These are phyloP conservation scores for Physeter macrocephalus DNA, from an alignment of 2,113 vertebrate genomes.

Conservation along the genomic window DNA sequence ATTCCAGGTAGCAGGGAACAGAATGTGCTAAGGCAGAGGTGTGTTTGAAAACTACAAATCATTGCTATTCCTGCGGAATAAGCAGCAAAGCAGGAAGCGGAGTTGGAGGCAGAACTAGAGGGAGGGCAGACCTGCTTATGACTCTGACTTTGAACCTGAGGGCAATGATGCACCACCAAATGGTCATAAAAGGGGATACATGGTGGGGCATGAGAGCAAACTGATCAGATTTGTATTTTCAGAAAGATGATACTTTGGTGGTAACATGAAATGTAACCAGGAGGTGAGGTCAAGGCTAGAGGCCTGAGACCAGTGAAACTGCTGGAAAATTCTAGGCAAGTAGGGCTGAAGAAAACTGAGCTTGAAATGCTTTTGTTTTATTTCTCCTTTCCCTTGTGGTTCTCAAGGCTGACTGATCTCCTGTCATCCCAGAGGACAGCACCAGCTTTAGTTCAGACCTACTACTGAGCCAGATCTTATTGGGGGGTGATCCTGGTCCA, in stretches of 20 bases:
- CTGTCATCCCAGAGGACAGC: neutral
- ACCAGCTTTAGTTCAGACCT: neutral
- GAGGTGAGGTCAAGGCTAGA: neutral
- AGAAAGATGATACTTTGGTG: neutral
- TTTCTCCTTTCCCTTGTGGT: neutral
- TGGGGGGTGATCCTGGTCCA: neutral
- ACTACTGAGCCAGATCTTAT: neutral
- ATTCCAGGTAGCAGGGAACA: neutral
- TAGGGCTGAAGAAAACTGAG: neutral
- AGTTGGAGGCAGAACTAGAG: neutral
- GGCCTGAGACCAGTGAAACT: neutral
- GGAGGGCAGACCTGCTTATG: neutral
- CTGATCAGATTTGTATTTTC: neutral
- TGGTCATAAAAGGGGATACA: no score
- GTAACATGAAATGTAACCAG: neutral
- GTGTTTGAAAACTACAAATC: neutral
- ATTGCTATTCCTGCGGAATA: neutral
- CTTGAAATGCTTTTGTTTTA: neutral
- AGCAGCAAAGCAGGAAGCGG: neutral
- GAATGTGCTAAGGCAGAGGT: neutral
- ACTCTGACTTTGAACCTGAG: neutral
- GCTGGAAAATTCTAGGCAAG: neutral
- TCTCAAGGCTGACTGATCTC: neutral
- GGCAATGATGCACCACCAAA: neutral
- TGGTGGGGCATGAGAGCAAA: fast-evolving